Evolutionary conservation across 2,113 vertebrate genomes (phyloP).

Genomic region (Vicugna pacos): DNA sequence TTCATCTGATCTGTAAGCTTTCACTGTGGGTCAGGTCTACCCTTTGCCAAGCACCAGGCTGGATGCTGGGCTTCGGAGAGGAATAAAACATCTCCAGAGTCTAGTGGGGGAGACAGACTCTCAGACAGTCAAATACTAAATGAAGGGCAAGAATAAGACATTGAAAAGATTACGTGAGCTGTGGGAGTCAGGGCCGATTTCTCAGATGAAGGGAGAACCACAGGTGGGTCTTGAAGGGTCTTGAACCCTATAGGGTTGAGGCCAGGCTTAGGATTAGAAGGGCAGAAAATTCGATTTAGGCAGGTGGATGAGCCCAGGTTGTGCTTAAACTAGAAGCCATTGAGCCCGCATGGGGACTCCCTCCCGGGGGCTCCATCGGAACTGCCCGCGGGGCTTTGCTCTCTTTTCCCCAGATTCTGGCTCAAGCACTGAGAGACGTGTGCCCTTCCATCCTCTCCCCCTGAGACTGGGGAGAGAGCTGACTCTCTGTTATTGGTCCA

Average conservation of each 20-base stretch:
- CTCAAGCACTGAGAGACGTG: no score
- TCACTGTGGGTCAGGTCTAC: not conserved
- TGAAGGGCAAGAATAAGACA: not conserved
- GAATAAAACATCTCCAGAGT: not conserved
- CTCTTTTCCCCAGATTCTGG: not conserved
- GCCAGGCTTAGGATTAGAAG: not conserved
- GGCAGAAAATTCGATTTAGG: not conserved
- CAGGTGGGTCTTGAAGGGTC: not conserved
- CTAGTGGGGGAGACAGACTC: not conserved
- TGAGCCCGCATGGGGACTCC: fast-evolving
- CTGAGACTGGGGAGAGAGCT: not conserved
- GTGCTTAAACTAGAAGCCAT: not conserved
- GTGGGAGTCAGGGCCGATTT: not conserved
- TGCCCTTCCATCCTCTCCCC: not conserved
- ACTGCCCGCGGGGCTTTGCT: not conserved
- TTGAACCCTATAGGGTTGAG: not conserved
- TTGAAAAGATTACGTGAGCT: not conserved
- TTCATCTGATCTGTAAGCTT: not conserved
- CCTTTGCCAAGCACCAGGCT: not conserved
- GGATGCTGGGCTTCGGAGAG: not conserved
- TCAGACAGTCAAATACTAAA: not conserved
- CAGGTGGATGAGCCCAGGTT: not conserved
- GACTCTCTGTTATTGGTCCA: not conserved
- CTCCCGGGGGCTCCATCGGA: not conserved
- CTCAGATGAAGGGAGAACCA: not conserved